phyloP scores from a whole-genome alignment of 1,140 invertebrate genomes.

The Aphis craccivora region DNA sequence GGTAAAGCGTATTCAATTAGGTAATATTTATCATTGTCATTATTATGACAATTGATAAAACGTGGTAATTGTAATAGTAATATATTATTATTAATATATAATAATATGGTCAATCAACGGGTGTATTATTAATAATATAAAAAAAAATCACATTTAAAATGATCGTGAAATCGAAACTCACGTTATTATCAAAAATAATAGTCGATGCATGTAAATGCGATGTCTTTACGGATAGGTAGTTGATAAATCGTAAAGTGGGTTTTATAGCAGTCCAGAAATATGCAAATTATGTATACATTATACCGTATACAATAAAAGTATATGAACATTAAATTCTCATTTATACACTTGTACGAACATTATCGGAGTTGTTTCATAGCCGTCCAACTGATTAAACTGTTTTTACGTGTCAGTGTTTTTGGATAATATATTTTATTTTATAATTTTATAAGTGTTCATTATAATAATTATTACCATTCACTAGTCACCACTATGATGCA shows the following conservation, averaged over 20 bases:
- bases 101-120: not conserved
- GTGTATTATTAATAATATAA: not conserved
- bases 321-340: not conserved
- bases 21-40: not conserved
- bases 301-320: not conserved
- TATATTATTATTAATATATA: too few species aligned
- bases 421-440: not conserved
- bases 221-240: not conserved
- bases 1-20: not conserved
- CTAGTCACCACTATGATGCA: not conserved
- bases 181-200: not conserved
- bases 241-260: not conserved
- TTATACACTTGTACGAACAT: not conserved
- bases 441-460: not conserved
- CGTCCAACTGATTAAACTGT: not conserved
- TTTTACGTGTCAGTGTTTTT: not conserved
- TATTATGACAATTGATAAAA: not conserved
- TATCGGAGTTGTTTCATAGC: not conserved
- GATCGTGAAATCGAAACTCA: not conserved
- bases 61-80: not conserved
- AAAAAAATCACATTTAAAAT: not conserved
- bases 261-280: not conserved
- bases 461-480: not conserved
- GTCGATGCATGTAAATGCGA: not conserved
- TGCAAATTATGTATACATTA: not conserved